Base-by-base conservation (phyloP, 2,797 vertebrate genomes). In the Chelon labrosus region DNA sequence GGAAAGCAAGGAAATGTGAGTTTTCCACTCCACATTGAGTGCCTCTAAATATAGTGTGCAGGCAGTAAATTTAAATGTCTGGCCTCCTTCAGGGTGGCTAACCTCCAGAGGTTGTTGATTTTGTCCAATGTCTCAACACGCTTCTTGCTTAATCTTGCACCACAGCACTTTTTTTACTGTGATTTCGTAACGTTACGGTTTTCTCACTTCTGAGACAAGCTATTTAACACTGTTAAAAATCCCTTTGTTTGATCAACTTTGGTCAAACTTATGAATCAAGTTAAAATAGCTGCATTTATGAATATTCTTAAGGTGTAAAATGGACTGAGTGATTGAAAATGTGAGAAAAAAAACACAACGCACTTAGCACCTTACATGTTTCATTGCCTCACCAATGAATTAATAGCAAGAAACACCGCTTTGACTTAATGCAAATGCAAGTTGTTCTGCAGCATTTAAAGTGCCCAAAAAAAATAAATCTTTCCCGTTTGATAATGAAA, bases 1-100 rank as follows among this genome's bases (percentile, higher is more conserved):
- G 64, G 37, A 81, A 86, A 87, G 90, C 78, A 86, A 84, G 83
- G 83, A 85, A 88, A 88, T 80, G 73, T 70, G 72, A 54, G 70
- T 80, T 83, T 85, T 71, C 80, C 64, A 76, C 51, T 66, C 57
- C 17, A 74, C 73, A 82, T 57, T 73, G 59, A 57, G 73, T 75
- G 17, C 22, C 39, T 85, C 84, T 80, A 87, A 84, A 88, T 82
- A 87, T 82, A 88, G 79, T 81, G 55, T 3, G 20, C 35, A 52
- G 73, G 80, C 71, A 78, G 75, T 85, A 80, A 37, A 85, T 85
- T 47, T 83, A 50, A 61, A 69, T 7, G 55, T 38, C 60, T 52
- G 25, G 41, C 72, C 50, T 72, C 61, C 12, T 50, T 67, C 51
- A 22, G 71, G 46, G 64, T 61, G 72, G 59, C 54, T 52, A 35